A percentile compares a stretch with the other conserved stretches of the same genome.
phyloP scores from a whole-genome alignment of 2,797 vertebrate genomes.

The Anguilla megastoma region DNA sequence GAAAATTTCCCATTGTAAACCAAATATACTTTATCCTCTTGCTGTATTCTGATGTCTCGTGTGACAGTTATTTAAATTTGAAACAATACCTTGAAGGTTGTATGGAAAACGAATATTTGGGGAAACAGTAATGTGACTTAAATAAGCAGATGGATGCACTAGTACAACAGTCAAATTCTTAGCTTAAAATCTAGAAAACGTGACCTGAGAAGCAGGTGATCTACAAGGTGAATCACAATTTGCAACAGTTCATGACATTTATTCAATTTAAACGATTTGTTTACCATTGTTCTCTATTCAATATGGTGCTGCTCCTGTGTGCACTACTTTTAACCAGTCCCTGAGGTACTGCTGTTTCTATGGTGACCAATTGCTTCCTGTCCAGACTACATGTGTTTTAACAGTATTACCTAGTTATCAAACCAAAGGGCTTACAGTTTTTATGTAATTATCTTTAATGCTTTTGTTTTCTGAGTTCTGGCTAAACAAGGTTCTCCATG shows the following conservation, averaged over 20 bases:
- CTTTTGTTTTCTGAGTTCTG: not conserved
- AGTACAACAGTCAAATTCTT: not conserved
- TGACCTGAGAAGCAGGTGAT: not conserved
- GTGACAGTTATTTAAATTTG: not conserved
- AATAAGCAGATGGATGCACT: not conserved
- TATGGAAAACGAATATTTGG: too few species aligned
- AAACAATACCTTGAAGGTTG: too few species aligned
- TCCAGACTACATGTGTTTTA: constrained; percentile 16
- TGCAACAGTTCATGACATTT: not conserved
- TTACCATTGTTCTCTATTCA: not conserved
- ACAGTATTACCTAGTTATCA: not conserved
- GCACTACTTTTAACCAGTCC: not conserved
- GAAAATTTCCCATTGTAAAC: not conserved
- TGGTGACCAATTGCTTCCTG: not conserved
- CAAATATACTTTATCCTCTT: not conserved
- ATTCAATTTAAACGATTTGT: not conserved
- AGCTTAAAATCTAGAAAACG: not conserved
- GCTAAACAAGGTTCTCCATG: not conserved
- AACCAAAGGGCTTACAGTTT: not conserved
- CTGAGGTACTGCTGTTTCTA: constrained; percentile 15
- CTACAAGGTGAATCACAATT: not conserved
- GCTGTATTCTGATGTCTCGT: not conserved
- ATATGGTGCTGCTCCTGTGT: not conserved
- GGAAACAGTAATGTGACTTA: too few species aligned
- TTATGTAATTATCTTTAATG: constrained; percentile 13